Base-by-base conservation (phyloP, 2,888 invertebrate species). In the Metalampra italica region DNA sequence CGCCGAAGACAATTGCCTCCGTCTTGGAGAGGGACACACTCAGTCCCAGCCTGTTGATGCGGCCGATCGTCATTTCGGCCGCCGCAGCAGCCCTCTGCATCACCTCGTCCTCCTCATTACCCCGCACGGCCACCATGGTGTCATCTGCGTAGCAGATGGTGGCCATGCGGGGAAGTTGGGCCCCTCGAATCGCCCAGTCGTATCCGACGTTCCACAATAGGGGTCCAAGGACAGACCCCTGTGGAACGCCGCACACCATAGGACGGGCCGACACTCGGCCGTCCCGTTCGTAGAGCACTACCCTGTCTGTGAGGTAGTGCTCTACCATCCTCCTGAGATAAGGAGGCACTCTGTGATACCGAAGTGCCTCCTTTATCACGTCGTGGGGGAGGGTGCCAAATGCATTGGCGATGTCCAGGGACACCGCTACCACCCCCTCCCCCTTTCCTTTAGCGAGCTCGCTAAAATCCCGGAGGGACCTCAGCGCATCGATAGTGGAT, bases 201-300 rank as follows among this genome's bases (percentile, higher is more conserved):
- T 52, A 62, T 0, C 54, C 59, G 30, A 60, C 42, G 43, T 59
- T 60, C 58, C 60, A 59, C 45, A 56, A 42, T 15, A 57, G 52
- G 2, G 55, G 59, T 4, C 58, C 55, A 0, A 56, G 41, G 4
- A 56, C 54, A n/a, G 56, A 51, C 37, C 57, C 53, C 46, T 56
- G 53, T 43, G 55, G 60, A 47, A 57, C 53, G 42, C 61, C 55
- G 46, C 56, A 22, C 3, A 5, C 5, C 22, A 22, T 22, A 22
- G 2, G 2, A 3, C 22, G 22, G 22, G 22, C 22, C 22, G 5
- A 3, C 2, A 22, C 5, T 22, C 22, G 3, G 3, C 22, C 22
- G 3, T 22, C 22, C 22, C 3, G 2, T 5, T 22, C 22, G 22
- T 22, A 22, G 22, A 22, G 22, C 22, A 22, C 22, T 22, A 22